Evolutionary conservation across 2,888 invertebrate species (phyloP).

Genomic region (Drosophila algonquin): DNA sequence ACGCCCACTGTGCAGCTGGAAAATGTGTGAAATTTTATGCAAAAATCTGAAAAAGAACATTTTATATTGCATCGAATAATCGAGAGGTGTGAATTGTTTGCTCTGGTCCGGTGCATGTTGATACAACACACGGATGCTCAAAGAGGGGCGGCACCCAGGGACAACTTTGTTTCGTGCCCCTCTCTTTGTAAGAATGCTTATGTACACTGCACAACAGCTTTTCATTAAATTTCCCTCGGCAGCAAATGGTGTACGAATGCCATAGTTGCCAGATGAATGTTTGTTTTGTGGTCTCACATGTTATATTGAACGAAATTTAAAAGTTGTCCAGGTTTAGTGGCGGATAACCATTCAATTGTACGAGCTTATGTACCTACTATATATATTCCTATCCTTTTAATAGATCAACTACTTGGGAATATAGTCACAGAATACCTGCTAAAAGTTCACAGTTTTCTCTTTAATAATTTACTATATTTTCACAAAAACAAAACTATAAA

Average conservation of each 20-base stretch:
- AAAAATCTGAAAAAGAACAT: constrained; percentile 53
- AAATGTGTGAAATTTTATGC: constrained; percentile 43
- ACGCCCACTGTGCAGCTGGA: no score
- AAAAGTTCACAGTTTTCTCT: no score
- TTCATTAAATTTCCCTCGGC: constrained; percentile 26
- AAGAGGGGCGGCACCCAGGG: constrained; percentile 36
- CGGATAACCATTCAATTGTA: constrained; percentile 10
- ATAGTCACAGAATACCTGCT: not conserved
- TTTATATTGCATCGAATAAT: constrained; percentile 52
- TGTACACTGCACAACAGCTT: not conserved
- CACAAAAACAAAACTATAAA: no score
- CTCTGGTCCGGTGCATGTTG: constrained; percentile 8
- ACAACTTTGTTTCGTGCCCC: constrained; percentile 12
- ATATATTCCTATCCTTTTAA: not conserved
- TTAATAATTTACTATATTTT: no score
- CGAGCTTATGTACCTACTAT: no score
- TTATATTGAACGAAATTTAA: constrained; percentile 1
- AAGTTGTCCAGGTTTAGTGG: no score
- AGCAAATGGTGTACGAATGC: not conserved
- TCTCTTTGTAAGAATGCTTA: not conserved
- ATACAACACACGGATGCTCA: constrained; percentile 14
- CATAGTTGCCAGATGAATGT: not conserved
- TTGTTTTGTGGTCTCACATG: constrained; percentile 14
- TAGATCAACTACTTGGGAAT: not conserved
- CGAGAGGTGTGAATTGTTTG: constrained; percentile 65